Percentiles rank a stretch among this genome's conserved stretches.
Evolutionary conservation across 2,797 vertebrate genomes (phyloP).

Genomic region (Sparidentex hasta): DNA sequence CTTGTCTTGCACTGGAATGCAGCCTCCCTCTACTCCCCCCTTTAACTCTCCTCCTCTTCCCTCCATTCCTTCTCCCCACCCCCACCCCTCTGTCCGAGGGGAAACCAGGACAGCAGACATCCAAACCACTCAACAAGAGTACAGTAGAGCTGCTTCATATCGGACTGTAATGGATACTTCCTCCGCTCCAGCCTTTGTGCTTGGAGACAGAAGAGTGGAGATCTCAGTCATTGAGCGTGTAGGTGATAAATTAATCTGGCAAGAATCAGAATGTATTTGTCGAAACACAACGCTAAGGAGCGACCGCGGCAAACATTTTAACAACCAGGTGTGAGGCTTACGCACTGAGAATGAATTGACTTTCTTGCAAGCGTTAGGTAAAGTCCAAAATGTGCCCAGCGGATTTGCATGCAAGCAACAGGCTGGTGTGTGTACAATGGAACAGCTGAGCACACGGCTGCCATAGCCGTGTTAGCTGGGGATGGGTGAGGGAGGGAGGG

Average conservation of each 20-base stretch:
- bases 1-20: slow-evolving; percentile 73
- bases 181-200: slow-evolving; percentile 8
- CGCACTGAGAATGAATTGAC: slow-evolving; percentile 20
- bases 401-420: slow-evolving; percentile 63
- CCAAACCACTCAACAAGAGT: slow-evolving; percentile 28
- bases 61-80: slow-evolving; percentile 7
- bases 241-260: background rate
- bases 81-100: slow-evolving; percentile 44
- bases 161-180: slow-evolving; percentile 32
- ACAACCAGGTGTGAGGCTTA: slow-evolving; percentile 31
- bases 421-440: slow-evolving; percentile 50
- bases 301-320: slow-evolving; percentile 8
- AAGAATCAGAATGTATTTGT: background rate
- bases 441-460: slow-evolving; percentile 78
- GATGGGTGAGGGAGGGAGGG: slow-evolving; percentile 13
- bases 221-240: background rate
- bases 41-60: slow-evolving; percentile 28
- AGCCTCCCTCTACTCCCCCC: slow-evolving; percentile 52
- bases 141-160: slow-evolving; percentile 35
- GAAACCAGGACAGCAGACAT: slow-evolving; percentile 69
- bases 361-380: slow-evolving; percentile 7
- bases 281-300: background rate
- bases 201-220: slow-evolving; percentile 28
- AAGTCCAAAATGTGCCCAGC: slow-evolving; percentile 21
- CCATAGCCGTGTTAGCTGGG: slow-evolving; percentile 42